Percentiles rank a stretch among this genome's conserved stretches.
Evolutionary conservation across 1,140 invertebrate genomes (phyloP).

Genomic region (Drosophila littoralis): DNA sequence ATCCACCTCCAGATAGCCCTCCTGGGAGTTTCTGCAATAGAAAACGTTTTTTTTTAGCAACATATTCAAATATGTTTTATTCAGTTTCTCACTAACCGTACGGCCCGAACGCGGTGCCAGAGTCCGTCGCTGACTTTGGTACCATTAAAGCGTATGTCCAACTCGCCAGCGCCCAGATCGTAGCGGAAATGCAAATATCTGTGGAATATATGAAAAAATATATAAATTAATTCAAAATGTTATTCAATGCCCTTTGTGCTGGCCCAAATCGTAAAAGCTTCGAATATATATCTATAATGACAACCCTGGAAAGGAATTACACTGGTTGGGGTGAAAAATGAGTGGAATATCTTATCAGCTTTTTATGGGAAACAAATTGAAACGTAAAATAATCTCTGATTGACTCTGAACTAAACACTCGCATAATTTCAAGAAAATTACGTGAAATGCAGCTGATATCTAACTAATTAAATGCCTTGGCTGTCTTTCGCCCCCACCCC

Average conservation of each 20-base stretch:
- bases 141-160: slow-evolving; percentile 92
- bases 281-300: no score
- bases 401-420: no score
- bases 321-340: no score
- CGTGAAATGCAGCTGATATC: no score
- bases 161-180: slow-evolving; percentile 91
- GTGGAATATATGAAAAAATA: slow-evolving; percentile 48
- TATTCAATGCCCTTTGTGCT: not conserved
- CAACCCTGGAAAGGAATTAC: no score
- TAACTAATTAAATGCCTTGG: no score
- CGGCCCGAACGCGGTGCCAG: slow-evolving; percentile 95
- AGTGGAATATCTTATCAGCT: no score
- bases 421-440: no score
- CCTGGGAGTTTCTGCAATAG: slow-evolving; percentile 91
- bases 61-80: not conserved
- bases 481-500: no score
- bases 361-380: not conserved
- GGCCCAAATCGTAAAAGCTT: no score
- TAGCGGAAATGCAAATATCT: slow-evolving; percentile 86
- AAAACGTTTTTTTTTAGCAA: not conserved
- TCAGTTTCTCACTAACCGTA: slow-evolving; percentile 88
- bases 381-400: no score
- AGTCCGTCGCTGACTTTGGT: slow-evolving; percentile 95
- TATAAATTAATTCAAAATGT: not conserved
- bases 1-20: slow-evolving; percentile 93